Evolutionary conservation across 2,888 invertebrate genomes (phyloP).

Genomic region (Acrobasis repandana): DNA sequence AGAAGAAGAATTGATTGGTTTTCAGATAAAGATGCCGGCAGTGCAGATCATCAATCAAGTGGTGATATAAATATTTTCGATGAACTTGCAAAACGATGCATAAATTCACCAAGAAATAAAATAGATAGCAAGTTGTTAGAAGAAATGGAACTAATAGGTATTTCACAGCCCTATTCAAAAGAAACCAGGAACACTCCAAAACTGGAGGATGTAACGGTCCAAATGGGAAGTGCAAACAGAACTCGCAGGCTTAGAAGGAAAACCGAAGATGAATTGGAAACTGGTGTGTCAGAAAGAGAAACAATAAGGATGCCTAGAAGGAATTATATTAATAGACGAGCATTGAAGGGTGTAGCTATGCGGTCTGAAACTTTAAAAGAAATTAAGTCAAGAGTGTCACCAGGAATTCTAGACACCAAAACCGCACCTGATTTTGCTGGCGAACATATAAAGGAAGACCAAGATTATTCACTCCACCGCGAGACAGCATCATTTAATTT

Average conservation of each 20-base stretch:
- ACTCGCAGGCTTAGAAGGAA: not conserved
- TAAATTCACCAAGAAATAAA: slow-evolving; percentile 3
- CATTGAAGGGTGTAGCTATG: slow-evolving; percentile 4
- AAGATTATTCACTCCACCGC: not conserved
- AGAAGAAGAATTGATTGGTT: not conserved
- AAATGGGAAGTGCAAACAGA: not conserved
- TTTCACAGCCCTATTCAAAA: not conserved
- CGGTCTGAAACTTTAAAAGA: not conserved
- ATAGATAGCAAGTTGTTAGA: slow-evolving; percentile 12
- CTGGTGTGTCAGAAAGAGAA: not conserved
- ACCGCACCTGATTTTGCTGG: not conserved
- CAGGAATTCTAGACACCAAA: not conserved
- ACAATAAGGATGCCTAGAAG: slow-evolving; percentile 4
- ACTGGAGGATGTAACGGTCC: slow-evolving; percentile 8
- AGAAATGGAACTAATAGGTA: slow-evolving; percentile 6
- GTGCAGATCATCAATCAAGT: not conserved
- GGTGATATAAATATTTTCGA: slow-evolving; percentile 14
- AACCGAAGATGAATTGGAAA: slow-evolving; percentile 7
- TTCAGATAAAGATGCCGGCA: not conserved
- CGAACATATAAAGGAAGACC: not conserved
- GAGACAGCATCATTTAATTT: not conserved
- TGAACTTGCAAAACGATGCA: slow-evolving; percentile 15
- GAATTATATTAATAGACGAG: slow-evolving; percentile 7
- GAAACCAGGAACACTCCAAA: not conserved
- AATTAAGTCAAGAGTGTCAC: not conserved